Evolutionary conservation across 2,797 vertebrate genomes (phyloP), one percentile per base, ranked within the genome.

Genomic region (Ctenopoma multispine): DNA sequence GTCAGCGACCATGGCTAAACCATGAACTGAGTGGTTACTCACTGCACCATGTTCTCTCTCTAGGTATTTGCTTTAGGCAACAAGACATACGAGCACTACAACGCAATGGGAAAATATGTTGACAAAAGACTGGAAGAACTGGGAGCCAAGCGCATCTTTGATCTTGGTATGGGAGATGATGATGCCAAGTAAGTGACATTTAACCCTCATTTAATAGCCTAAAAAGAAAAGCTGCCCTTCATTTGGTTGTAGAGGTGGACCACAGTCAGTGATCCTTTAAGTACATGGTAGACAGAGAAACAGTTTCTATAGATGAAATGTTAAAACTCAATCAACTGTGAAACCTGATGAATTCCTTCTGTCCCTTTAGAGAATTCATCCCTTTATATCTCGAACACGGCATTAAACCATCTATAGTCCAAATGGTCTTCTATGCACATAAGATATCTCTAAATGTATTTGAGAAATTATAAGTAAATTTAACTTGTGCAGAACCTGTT

Each of bases 81-180:
- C 84, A 99, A 99, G 90, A 99, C 98, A 0, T 99, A 99, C 0
- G 98, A 99, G 78, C 98, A 99, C 87, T 99, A 98, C 92, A 99
- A 99, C 1, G 96, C 98, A 43, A 99, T 96, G 96, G 98, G 96
- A 11, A 98, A 96, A 69, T 99, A 97, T 0, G 96, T 99, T 69
- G 97, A 99, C 87, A 98, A 96, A 91, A 93, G 95, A 14, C 87
- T 99, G 75, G 95, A 96, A 49, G 96, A 99, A 67, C 95, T 99
- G 0, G 96, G 97, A 18, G 98, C 94, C 10, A 94, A 94, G 11
- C 95, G 97, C 65, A 96, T 99, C 89, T 99, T 97, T 74, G 98
- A 99, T 64, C 94, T 98, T 0, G 98, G 98, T 41, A 72, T 96
- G 84, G 98, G 98, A 54, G 98, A 99, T 3, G 98, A 99, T 0